Conservation (phyloP, 2,113 vertebrate genomes). For the Equus przewalskii region DNA sequence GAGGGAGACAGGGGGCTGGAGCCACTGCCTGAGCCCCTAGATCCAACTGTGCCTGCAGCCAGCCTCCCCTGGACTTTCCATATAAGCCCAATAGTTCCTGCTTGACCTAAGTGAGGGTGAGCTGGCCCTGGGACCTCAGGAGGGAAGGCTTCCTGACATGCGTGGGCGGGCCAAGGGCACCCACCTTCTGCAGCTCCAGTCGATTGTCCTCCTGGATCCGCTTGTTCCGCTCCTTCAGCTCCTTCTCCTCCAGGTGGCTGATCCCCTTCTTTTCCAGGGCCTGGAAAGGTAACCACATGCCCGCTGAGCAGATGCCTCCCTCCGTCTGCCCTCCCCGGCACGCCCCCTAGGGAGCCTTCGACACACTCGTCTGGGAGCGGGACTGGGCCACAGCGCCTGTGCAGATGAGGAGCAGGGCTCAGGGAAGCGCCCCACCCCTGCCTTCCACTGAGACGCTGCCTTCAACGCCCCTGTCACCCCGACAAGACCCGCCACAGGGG, state of each 20-base stretch:
- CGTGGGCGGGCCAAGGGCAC: accelerated
- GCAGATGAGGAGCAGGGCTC: not conserved
- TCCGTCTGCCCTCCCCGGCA: accelerated
- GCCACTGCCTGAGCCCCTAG: not conserved
- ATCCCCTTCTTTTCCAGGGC: conserved; percentile 97
- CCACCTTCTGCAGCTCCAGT: conserved; percentile 97
- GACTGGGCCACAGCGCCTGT: not conserved
- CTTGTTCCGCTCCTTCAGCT: conserved; percentile 98
- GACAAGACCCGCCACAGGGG: no score
- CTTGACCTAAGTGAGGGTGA: not conserved
- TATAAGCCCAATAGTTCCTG: accelerated
- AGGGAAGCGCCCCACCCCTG: accelerated
- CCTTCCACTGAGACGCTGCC: not conserved
- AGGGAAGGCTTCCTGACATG: not conserved
- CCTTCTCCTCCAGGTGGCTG: conserved; percentile 96
- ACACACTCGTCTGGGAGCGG: not conserved
- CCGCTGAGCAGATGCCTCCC: accelerated
- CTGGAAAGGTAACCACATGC: conserved; percentile 79
- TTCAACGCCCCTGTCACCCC: no score
- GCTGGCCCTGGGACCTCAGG: accelerated
- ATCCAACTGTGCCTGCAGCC: not conserved
- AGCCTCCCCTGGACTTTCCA: accelerated
- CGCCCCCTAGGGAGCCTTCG: not conserved
- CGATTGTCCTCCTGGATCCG: conserved; percentile 97
- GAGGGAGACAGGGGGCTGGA: not conserved